These are phyloP conservation scores for Trididemnum nubilum DNA, from an alignment of 23 tunicate genomes.

Conservation along the genomic window DNA sequence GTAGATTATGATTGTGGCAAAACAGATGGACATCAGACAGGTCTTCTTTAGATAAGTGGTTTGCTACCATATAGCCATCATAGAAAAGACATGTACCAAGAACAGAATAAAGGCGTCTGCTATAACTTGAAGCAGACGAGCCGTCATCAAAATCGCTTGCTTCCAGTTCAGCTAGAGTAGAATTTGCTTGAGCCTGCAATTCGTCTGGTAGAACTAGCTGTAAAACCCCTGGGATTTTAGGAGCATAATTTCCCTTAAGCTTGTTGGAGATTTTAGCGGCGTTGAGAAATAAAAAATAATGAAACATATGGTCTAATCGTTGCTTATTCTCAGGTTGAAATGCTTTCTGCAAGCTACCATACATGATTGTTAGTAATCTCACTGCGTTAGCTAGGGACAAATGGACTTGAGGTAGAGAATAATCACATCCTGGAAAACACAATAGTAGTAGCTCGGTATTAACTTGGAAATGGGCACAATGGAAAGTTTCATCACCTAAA, in stretches of 20 bases:
- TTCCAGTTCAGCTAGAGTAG: constrained; percentile 77
- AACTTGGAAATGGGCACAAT: constrained; percentile 64
- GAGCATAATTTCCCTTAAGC: not conserved
- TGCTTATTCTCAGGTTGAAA: constrained; percentile 68
- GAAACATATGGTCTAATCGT: constrained; percentile 72
- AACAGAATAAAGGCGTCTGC: constrained; percentile 63
- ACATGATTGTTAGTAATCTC: constrained; percentile 52
- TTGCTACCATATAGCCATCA: constrained; percentile 59
- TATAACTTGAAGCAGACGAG: constrained; percentile 6
- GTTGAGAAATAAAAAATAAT: constrained; percentile 34
- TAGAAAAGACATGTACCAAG: constrained; percentile 80
- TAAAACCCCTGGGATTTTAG: constrained; percentile 31
- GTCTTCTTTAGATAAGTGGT: constrained; percentile 66
- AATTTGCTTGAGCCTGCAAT: constrained; percentile 19
- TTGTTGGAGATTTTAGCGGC: not conserved
- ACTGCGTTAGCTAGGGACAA: constrained; percentile 36
- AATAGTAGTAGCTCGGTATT: constrained; percentile 56
- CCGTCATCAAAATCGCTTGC: constrained; percentile 85
- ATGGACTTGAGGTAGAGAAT: constrained; percentile 56
- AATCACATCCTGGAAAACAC: constrained; percentile 54
- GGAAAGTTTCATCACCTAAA: constrained; percentile 47
- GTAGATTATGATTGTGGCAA: constrained; percentile 60
- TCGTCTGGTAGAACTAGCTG: constrained; percentile 30
- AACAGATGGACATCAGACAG: constrained; percentile 44
- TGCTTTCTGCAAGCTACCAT: constrained; percentile 44